Percentiles rank a stretch among this genome's conserved stretches.
phyloP scores from a whole-genome alignment of 2,888 invertebrate species.

The Drosophila seclusa region DNA sequence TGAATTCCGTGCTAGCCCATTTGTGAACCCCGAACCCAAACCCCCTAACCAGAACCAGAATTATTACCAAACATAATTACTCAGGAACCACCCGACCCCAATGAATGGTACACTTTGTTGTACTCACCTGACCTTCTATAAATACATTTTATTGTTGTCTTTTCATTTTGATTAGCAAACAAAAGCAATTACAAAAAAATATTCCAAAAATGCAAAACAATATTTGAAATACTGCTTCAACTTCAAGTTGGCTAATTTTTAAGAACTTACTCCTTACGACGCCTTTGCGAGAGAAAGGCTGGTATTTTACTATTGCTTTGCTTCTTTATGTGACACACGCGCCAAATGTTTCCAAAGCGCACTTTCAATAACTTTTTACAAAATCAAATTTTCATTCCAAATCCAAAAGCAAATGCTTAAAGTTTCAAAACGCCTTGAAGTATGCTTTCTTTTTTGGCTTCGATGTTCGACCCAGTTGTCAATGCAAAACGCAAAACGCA shows the following conservation, averaged over 20 bases:
- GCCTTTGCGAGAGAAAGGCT: conserved; percentile 20
- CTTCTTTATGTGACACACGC: conserved; percentile 66
- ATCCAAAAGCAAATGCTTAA: conserved; percentile 53
- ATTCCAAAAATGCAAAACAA: background rate
- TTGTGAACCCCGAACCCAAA: conserved; percentile 20
- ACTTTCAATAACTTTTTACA: conserved; percentile 44
- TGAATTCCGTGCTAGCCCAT: conserved; percentile 42
- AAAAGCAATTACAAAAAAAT: background rate
- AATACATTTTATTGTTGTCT: conserved; percentile 16
- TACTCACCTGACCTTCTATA: conserved; percentile 16
- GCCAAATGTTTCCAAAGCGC: conserved; percentile 64
- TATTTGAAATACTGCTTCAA: conserved; percentile 43
- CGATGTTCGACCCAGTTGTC: conserved; percentile 59
- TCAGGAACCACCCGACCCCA: background rate
- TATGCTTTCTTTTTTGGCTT: conserved; percentile 73
- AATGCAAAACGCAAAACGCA: conserved; percentile 49
- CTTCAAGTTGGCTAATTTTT: conserved; percentile 27
- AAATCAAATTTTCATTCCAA: conserved; percentile 10
- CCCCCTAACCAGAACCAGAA: conserved; percentile 7
- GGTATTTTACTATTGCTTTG: conserved; percentile 67
- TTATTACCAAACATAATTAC: background rate
- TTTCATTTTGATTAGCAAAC: conserved; percentile 36
- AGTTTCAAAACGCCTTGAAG: conserved; percentile 61
- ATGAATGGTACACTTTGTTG: conserved; percentile 11
- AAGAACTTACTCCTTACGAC: conserved; percentile 17